These are phyloP conservation scores for Drosophila ochracea DNA, from an alignment of 2,888 invertebrate genomes.

Conservation along the genomic window DNA sequence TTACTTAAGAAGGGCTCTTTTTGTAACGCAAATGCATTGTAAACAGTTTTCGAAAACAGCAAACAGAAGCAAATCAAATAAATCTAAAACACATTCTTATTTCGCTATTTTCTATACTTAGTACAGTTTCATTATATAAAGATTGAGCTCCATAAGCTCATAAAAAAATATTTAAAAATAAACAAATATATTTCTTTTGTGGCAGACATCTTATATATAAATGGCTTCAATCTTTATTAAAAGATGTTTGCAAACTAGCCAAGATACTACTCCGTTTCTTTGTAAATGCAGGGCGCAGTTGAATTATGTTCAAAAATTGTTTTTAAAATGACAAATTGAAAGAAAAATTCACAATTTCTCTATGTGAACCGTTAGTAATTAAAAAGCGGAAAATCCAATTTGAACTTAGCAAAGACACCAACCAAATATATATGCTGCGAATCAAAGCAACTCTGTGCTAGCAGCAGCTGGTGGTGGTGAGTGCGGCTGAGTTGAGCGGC, in stretches of 20 bases:
- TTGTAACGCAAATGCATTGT: slow-evolving; percentile 46
- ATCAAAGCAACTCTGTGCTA: slow-evolving; percentile 36
- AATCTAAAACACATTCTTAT: slow-evolving; percentile 31
- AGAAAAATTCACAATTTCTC: background rate
- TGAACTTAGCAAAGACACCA: slow-evolving; percentile 27
- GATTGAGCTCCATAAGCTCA: background rate
- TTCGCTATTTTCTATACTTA: background rate
- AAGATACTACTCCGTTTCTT: background rate
- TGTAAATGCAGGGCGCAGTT: background rate
- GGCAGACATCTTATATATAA: background rate
- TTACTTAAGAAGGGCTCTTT: slow-evolving; percentile 41
- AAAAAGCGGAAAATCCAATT: background rate
- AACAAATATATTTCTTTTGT: background rate
- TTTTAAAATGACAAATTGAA: background rate
- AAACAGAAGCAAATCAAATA: slow-evolving; percentile 34
- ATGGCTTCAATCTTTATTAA: background rate
- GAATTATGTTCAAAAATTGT: background rate
- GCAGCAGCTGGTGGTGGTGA: slow-evolving; percentile 26
- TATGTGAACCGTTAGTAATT: background rate
- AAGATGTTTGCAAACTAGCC: background rate
- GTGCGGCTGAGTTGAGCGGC: background rate
- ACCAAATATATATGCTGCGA: slow-evolving; percentile 2
- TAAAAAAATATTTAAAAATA: background rate
- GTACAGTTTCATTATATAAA: slow-evolving; percentile 1
- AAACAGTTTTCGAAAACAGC: slow-evolving; percentile 21